Base-by-base conservation (phyloP, 2,113 vertebrate species). In the Gallinago jamesoni region DNA sequence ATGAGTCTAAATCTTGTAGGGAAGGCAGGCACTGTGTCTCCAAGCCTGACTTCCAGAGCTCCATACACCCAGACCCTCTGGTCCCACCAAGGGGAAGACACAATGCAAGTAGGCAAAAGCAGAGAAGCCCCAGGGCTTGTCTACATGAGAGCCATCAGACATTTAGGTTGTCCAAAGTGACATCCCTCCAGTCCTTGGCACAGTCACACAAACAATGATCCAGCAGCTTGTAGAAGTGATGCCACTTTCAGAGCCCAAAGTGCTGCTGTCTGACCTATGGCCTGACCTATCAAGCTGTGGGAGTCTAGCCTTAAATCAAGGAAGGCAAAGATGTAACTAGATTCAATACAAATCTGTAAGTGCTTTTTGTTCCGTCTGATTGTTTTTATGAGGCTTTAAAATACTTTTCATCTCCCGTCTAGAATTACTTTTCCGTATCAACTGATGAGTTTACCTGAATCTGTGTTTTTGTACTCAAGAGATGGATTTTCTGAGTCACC, bases 301-400 rank as follows among this genome's bases (percentile, higher is more conserved):
- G 12, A 48, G 74, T 33, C 78, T 18, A 35, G 89, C 66, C 59
- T 78, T 39, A 88, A 69, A 83, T 90, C 67, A 87, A 47, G 25
- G 37, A 55, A 20, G 47, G 20, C 41, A 81, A 47, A 84, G 57
- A 55, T 41, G 25, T 30, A 43, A 27, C n/a, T 20, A 22, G 52
- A 64, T 41, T 64, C 64, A 19, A 10, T 72, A 79, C 9, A n/a
- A 39, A n/a, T 48, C 74, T 91, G n/a, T 27, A 81, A 75, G 73
- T 72, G 72, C 77, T 52, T 92, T 81, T 90, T 74, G 37, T 83
- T 84, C 72, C 66, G 24, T 53, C 64, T 30, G 28, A 24, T 91
- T 69, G 84, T 43, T 95, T 95, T 92, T 59, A 69, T 88, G 60
- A 85, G 47, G 66, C 52, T 87, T 91, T 17, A 64, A 93, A 93